Conservation (phyloP, 2,888 invertebrate genomes). For the Tuberolachnus salignus region DNA sequence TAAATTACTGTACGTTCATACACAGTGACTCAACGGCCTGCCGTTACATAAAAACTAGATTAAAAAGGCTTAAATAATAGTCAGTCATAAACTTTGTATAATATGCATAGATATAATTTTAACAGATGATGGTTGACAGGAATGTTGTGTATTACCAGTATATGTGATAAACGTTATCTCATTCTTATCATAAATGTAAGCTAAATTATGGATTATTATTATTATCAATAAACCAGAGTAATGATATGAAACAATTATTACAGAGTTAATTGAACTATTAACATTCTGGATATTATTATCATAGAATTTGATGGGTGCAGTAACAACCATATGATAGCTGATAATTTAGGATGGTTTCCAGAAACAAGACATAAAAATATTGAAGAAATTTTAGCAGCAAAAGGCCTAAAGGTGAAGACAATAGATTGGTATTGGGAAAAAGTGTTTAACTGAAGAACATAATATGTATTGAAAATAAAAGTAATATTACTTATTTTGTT, state of each 20-base stretch:
- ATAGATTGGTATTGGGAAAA: conserved; percentile 43
- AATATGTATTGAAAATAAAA: no score
- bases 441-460: background rate
- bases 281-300: conserved; percentile 81
- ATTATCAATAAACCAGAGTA: background rate
- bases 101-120: no score
- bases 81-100: conserved; percentile 29
- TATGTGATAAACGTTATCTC: no score
- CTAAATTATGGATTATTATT: no score
- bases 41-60: background rate
- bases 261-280: background rate
- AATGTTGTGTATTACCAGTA: no score
- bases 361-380: conserved; percentile 81
- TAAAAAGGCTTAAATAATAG: background rate
- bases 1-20: background rate
- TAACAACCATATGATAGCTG: conserved; percentile 93
- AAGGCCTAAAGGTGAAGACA: conserved; percentile 77
- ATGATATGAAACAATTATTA: no score
- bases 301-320: conserved; percentile 85
- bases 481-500: no score
- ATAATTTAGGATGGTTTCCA: conserved; percentile 93
- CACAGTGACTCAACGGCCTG: background rate
- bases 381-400: conserved; percentile 85
- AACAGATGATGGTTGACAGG: no score
- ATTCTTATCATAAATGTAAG: background rate